Evolutionary conservation across 2,797 vertebrate genomes (phyloP), one percentile per base, ranked within the genome.

Genomic region (Enteromius anoplus): DNA sequence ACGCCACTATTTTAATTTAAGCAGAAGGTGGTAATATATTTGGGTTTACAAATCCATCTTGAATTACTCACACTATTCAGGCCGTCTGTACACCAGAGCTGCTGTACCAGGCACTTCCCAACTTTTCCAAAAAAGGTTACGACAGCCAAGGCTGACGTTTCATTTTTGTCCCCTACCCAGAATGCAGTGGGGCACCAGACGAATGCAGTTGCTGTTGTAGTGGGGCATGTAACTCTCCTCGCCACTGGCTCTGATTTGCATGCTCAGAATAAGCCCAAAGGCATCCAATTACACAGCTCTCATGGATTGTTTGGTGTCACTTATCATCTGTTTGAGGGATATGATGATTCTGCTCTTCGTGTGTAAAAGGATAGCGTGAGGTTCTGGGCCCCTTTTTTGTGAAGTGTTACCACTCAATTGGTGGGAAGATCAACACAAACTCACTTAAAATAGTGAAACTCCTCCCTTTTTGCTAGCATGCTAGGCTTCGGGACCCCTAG

Each of bases 201-300:
- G 79, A 77, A 85, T 60, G 29, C 69, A 47, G 82, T 29, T 77
- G 65, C 75, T 76, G 85, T 79, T 75, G 81, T 83, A 73, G 82
- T 69, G 71, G 69, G 62, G 86, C 86, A 78, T 85, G 73, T 77
- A 47, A 47, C 83, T 85, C 85, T 51, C 12, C 84, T 84, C 86
- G 77, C 86, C 37, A 73, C 86, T 92, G 88, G 76, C 85, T 88
- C 89, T 87, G 88, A 91, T 90, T 83, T 86, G 89, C 89, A 89
- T 86, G 91, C 91, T 93, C 91, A 92, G 92, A 94, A 94, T 94
- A 94, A 92, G 91, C 91, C 88, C 65, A 88, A 85, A 90, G 88
- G 77, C 88, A 91, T 95, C 94, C 88, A 93, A 92, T 96, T 95
- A 93, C 93, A 91, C 90, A 89, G 91, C 92, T 88, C 92, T 89